A percentile compares a stretch with the other conserved stretches of the same genome.
Evolutionary conservation across 2,888 invertebrate genomes (phyloP).

Genomic region (Drosophila emarginata): DNA sequence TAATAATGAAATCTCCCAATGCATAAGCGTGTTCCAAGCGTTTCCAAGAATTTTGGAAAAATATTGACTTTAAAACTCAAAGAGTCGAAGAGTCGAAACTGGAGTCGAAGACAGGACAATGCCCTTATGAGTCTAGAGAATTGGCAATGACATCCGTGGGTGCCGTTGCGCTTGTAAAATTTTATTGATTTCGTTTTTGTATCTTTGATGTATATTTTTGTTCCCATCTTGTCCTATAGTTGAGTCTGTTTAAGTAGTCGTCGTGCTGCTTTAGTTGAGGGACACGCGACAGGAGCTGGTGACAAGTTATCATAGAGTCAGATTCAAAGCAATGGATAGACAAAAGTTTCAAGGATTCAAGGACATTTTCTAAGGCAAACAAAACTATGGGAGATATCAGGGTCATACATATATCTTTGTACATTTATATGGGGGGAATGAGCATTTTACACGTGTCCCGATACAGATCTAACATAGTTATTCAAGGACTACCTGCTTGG

Average conservation of each 20-base stretch:
- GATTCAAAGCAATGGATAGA: slow-evolving; percentile 37
- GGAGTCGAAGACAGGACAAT: not conserved
- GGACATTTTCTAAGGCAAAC: slow-evolving; percentile 54
- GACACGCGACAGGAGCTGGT: slow-evolving; percentile 77
- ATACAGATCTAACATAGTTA: slow-evolving; percentile 47
- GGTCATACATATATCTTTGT: slow-evolving; percentile 3
- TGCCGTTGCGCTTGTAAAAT: slow-evolving; percentile 63
- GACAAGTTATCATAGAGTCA: slow-evolving; percentile 59
- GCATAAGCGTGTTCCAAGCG: slow-evolving; percentile 51
- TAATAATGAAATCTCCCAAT: slow-evolving; percentile 61
- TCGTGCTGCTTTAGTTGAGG: slow-evolving; percentile 71
- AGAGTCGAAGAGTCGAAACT: slow-evolving; percentile 2
- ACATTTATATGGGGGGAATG: not conserved
- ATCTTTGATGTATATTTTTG: slow-evolving; percentile 14
- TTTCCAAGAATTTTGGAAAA: slow-evolving; percentile 25
- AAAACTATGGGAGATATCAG: slow-evolving; percentile 39
- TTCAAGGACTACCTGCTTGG: slow-evolving; percentile 67
- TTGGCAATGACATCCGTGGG: slow-evolving; percentile 57
- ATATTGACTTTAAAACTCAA: slow-evolving; percentile 35
- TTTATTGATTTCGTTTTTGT: slow-evolving; percentile 67
- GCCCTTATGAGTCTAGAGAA: not conserved
- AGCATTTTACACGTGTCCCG: slow-evolving; percentile 57
- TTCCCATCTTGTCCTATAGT: slow-evolving; percentile 49
- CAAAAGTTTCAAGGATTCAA: slow-evolving; percentile 48
- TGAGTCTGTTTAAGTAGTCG: slow-evolving; percentile 71